Evolutionary conservation across 1,140 invertebrate genomes (phyloP), one percentile per base, ranked within the genome.

Genomic region (Diploscapter pachys): DNA sequence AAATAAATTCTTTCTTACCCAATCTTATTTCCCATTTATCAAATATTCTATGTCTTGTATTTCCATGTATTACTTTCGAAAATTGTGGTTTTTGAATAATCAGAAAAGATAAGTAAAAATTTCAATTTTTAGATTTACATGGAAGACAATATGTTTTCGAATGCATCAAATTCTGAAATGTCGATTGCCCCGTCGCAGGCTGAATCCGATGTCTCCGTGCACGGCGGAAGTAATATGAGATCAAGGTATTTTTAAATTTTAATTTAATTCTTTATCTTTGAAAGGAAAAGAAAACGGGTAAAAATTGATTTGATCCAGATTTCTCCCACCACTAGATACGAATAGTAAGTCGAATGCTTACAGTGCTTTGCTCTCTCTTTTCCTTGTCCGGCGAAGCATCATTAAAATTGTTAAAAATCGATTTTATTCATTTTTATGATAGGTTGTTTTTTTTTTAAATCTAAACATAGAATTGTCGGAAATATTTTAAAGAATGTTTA

Each of bases 101-200:
- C 31, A 31, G 31, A 31, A 31, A 31, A 31, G 31, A 31, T 31
- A 31, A 31, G 31, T 31, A 31, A 31, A 31, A 31, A 31, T 31
- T 31, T 31, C 31, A 31, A 31, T 31, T 31, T 31, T 31, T 63
- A 9, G 4, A 66, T 78, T 80, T 59, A 82, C 78, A 80, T 80
- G 49, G 81, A 82, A 62, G 81, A 82, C 53, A 82, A 82, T 67
- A 82, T 82, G 49, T 82, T 82, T 69, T 80, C 81, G 51, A 50
- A 69, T 3, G 72, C 79, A 53, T 51, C 67, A 52, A 11, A 72
- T 11, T 77, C 55, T 13, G 55, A 31, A 31, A 61, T 31, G 53
- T 57, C 50, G 65, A 73, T 5, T 62, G 70, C 8, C 52, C 75
- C n/a, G 50, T 65, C 6, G 56, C 72, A 11, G 70, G 64, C 59